A percentile compares a stretch with the other conserved stretches of the same genome.
phyloP scores from a whole-genome alignment of 30 jellyfish, hydroid and myxozoan species.

The Turritopsis dohrnii region DNA sequence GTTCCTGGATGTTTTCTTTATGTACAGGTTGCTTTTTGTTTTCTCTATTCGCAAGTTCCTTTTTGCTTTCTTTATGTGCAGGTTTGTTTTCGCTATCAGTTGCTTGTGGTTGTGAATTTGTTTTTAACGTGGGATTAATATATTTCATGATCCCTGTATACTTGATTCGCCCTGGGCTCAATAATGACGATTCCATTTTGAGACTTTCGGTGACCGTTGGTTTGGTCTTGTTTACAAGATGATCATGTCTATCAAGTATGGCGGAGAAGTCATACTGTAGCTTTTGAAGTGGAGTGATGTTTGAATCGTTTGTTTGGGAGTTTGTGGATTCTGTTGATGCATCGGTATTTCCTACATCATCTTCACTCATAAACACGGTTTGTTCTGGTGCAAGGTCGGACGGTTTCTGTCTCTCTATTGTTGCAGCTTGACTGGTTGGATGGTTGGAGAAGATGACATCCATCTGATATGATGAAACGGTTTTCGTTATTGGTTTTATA shows the following conservation, averaged over 20 bases:
- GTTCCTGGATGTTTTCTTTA: neutral
- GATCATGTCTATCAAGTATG: neutral
- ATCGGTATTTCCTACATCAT: too few relatives aligned
- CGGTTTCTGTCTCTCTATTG: too few relatives aligned
- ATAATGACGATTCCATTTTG: neutral
- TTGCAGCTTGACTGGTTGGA: too few relatives aligned
- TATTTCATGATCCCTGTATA: neutral
- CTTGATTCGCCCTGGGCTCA: neutral
- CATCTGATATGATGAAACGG: neutral
- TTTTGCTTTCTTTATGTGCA: neutral
- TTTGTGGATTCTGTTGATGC: too few relatives aligned
- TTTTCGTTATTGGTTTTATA: neutral
- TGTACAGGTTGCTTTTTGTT: neutral
- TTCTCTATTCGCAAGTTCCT: too few relatives aligned
- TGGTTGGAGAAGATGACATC: too few relatives aligned
- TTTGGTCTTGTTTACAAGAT: neutral
- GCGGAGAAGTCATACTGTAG: neutral
- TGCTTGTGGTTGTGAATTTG: neutral
- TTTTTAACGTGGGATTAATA: neutral
- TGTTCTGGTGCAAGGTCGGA: too few relatives aligned
- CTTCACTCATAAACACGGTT: too few relatives aligned
- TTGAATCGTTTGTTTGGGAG: neutral
- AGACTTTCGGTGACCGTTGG: neutral
- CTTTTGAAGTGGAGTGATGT: neutral
- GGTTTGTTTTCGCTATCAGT: neutral